Evolutionary conservation across 2,797 vertebrate species (phyloP).

Genomic region (Danio tinwini): DNA sequence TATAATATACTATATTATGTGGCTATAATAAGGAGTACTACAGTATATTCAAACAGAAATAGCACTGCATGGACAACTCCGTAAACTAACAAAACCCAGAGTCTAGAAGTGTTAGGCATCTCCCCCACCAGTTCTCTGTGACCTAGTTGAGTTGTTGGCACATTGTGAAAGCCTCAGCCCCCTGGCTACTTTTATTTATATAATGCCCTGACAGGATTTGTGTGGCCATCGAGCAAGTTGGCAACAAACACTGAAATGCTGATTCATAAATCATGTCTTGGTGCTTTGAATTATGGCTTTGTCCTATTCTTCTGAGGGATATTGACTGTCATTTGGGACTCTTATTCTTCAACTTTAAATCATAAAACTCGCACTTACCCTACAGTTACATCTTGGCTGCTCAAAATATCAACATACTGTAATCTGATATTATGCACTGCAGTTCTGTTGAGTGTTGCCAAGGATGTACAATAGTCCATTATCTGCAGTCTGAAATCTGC

Average conservation of each 20-base stretch:
- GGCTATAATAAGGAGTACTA: slow-evolving; percentile 40
- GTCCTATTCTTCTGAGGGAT: slow-evolving; percentile 36
- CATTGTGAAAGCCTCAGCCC: slow-evolving; percentile 66
- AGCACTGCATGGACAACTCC: slow-evolving; percentile 52
- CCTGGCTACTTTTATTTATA: slow-evolving; percentile 71
- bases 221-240: slow-evolving; percentile 63
- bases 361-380: neutral
- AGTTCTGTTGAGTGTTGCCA: slow-evolving; percentile 19
- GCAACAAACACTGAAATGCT: slow-evolving; percentile 52
- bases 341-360: slow-evolving; percentile 27
- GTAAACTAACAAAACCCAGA: slow-evolving; percentile 52
- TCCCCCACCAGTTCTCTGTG: slow-evolving; percentile 68
- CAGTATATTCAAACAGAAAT: slow-evolving; percentile 56
- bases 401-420: neutral
- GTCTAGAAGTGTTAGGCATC: slow-evolving; percentile 50
- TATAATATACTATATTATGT: no score
- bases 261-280: slow-evolving; percentile 66
- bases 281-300: slow-evolving; percentile 51
- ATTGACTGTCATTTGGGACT: slow-evolving; percentile 24
- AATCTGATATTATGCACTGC: slow-evolving; percentile 14
- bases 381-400: slow-evolving; percentile 1
- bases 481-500: neutral
- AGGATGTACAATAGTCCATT: neutral
- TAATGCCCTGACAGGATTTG: slow-evolving; percentile 67
- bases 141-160: slow-evolving; percentile 75